Evolutionary conservation across 1,140 invertebrate genomes (phyloP), one percentile per base, ranked within the genome.

Genomic region (Drosophila saltans): DNA sequence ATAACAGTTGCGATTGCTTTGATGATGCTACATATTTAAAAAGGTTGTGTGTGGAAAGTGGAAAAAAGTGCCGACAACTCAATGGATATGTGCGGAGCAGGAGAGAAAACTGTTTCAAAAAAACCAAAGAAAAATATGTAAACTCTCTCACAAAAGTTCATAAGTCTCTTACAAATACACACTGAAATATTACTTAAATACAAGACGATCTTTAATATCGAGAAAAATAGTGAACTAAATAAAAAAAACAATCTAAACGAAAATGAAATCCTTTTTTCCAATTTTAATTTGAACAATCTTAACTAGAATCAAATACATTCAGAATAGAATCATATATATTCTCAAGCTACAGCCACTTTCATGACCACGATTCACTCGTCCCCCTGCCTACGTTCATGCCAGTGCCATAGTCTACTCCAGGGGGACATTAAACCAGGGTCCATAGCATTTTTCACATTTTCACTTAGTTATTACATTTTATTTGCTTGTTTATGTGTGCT

Each of bases 391-490:
- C 16, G 30, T 9, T 58, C 30, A 3, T 16, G 56, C n/a, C 30
- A 36, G 33, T 59, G 33, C 30, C 36, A 21, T 9, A 59, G 33
- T 59, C 28, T 73, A 69, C 66, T 77, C 74, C 74, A 64, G 73
- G 74, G 73, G 55, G 11, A 76, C 60, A 70, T 77, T 77, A 77
- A 77, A 57, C 66, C 36, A 58, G 40, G 66, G 52, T 62, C 55
- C 43, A 75, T 57, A 68, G 41, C 58, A 55, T 63, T 81, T 70
- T 70, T 40, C 48, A 80, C 83, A 83, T 86, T 86, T 88, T 86
- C 83, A 86, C 83, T 88, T 83, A 88, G 72, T 88, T 88, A 76
- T 88, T 83, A 77, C 70, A 70, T 88, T 80, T 86, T 83, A 75
- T 72, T 88, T 88, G 81, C 76, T 82, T 86, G 88, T 86, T 88